Percentiles rank a stretch among this genome's conserved stretches.
Evolutionary conservation across 2,888 invertebrate genomes (phyloP).

Genomic region (Sabatieria punctata): DNA sequence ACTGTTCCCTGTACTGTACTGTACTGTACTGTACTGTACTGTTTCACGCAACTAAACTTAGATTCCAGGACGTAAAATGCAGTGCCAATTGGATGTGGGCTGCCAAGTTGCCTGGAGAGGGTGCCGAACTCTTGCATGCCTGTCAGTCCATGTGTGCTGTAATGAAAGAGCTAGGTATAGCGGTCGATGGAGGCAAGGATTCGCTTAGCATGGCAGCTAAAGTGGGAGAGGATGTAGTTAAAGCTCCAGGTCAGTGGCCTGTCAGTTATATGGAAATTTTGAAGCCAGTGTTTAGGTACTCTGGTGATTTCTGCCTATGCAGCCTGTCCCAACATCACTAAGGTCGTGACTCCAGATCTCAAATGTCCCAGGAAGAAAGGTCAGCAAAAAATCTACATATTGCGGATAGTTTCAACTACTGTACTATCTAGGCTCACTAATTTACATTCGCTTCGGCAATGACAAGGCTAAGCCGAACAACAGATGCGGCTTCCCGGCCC

Average conservation of each 20-base stretch:
- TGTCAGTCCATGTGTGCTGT: conserved; percentile 69
- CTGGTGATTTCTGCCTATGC: conserved; percentile 90
- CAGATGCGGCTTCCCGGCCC: too few species aligned
- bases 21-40: too few species aligned
- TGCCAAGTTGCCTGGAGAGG: conserved; percentile 80
- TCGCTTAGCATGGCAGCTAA: conserved; percentile 90
- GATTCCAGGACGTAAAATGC: conserved; percentile 86
- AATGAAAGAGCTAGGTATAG: conserved; percentile 64
- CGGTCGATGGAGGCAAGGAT: conserved; percentile 91
- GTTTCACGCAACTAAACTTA: too few species aligned
- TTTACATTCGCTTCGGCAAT: conserved; percentile 62
- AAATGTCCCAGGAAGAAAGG: conserved; percentile 44
- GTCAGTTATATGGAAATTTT: conserved; percentile 1
- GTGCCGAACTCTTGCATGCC: conserved; percentile 65
- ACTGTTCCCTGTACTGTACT: too few species aligned
- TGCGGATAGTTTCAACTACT: too few species aligned
- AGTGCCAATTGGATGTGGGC: conserved; percentile 99
- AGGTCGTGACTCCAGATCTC: conserved; percentile 72
- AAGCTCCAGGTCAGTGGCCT: conserved; percentile 39
- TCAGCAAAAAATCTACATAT: conserved; percentile 13
- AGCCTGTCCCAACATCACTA: conserved; percentile 71
- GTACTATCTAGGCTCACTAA: conserved; percentile 50
- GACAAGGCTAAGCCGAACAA: too few species aligned
- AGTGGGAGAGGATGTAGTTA: conserved; percentile 47
- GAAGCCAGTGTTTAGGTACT: conserved; percentile 48